phyloP scores from a whole-genome alignment of 1,140 invertebrate genomes.

The Xylocopa sonorina region DNA sequence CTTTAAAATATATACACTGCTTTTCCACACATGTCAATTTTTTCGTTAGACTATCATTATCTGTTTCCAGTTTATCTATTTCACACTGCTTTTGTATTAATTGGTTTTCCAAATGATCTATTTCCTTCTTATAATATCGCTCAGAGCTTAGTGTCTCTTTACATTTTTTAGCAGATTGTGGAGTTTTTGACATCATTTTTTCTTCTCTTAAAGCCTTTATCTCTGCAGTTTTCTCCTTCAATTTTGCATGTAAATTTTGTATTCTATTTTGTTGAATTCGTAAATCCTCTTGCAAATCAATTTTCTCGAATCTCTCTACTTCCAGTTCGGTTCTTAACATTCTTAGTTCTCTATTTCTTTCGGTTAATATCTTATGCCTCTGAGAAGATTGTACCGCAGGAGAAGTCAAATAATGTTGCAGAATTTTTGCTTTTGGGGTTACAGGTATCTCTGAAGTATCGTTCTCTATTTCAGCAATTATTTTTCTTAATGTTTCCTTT shows the following conservation, averaged over 20 bases:
- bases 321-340: conserved; percentile 71
- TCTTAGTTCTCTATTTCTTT: conserved; percentile 72
- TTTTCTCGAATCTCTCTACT: conserved; percentile 75
- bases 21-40: conserved; percentile 60
- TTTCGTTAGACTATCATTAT: conserved; percentile 69
- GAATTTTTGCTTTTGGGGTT: conserved; percentile 60
- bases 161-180: conserved; percentile 67
- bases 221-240: conserved; percentile 68
- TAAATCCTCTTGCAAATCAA: conserved; percentile 76
- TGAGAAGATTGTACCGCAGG: conserved; percentile 71
- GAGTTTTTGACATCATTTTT: conserved; percentile 56
- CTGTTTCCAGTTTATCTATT: conserved; percentile 65
- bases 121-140: conserved; percentile 71
- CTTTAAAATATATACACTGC: conserved; percentile 58
- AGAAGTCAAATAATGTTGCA: conserved; percentile 75
- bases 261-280: conserved; percentile 71
- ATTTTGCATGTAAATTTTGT: conserved; percentile 69
- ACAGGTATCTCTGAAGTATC: conserved; percentile 41
- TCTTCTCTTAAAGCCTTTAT: conserved; percentile 68
- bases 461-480: conserved; percentile 60
- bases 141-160: conserved; percentile 47
- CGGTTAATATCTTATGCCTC: conserved; percentile 70
- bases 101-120: conserved; percentile 69
- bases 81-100: conserved; percentile 68
- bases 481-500: conserved; percentile 64